These are phyloP conservation scores for Geopemphigus sp. DNA, from an alignment of 1,140 invertebrate species.

Conservation along the genomic window DNA sequence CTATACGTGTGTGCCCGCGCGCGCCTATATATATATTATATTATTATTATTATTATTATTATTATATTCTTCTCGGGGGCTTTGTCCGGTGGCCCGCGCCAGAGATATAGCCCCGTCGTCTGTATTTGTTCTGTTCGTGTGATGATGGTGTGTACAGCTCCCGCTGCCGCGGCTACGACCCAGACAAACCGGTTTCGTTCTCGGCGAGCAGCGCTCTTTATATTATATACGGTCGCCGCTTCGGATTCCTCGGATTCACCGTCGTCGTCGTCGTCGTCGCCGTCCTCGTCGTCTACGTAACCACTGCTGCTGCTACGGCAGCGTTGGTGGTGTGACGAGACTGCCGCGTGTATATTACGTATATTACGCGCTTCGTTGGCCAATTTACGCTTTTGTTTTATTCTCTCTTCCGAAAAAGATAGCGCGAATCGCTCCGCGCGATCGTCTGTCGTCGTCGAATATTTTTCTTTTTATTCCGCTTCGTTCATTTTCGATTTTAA, in stretches of 20 bases:
- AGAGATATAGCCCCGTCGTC: not conserved
- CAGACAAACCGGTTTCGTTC: constrained; percentile 39
- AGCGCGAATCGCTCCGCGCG: not conserved
- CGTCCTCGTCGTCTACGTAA: not conserved
- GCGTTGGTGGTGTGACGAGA: not conserved
- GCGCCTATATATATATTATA: not conserved
- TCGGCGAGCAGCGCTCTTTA: constrained; percentile 13
- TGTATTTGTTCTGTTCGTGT: constrained; percentile 40
- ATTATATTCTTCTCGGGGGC: constrained; percentile 28
- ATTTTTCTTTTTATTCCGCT: not conserved
- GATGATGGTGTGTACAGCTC: constrained; percentile 11
- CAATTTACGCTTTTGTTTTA: constrained; percentile 18
- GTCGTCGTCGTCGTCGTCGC: not conserved
- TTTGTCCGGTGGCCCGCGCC: constrained; percentile 41
- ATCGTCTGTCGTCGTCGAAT: constrained; percentile 13
- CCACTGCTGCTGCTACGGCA: not conserved
- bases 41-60: not conserved
- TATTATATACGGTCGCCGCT: not conserved
- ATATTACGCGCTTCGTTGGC: not conserved
- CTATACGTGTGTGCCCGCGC: not conserved
- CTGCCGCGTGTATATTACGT: not conserved
- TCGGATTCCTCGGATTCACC: constrained; percentile 33
- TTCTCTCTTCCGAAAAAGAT: constrained; percentile 21
- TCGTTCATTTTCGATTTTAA: constrained; percentile 2
- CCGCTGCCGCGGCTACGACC: constrained; percentile 23